phyloP scores from a whole-genome alignment of 2,888 invertebrate genomes.

The Parnassius mnemosyne region DNA sequence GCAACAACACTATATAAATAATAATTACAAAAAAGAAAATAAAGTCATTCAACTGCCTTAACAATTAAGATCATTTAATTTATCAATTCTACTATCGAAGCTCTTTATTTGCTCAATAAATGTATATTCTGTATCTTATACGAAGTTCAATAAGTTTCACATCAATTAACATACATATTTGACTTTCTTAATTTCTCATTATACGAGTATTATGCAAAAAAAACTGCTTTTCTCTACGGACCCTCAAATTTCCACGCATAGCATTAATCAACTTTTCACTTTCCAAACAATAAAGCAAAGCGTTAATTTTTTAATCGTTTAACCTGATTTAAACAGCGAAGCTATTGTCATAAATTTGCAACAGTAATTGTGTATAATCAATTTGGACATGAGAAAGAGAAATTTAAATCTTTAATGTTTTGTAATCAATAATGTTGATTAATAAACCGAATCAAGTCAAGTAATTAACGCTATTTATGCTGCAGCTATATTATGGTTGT shows the following conservation, averaged over 20 bases:
- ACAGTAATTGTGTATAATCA: slow-evolving; percentile 23
- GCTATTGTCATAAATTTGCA: slow-evolving; percentile 19
- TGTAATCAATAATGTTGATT: slow-evolving; percentile 9
- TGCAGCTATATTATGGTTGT: no score
- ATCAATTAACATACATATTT: not conserved
- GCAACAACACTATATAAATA: no score
- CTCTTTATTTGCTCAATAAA: no score
- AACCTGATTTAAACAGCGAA: slow-evolving; percentile 29
- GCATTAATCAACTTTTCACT: slow-evolving; percentile 20
- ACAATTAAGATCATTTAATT: no score
- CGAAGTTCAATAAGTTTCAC: not conserved
- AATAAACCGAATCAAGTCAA: not conserved
- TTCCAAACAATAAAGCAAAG: slow-evolving; percentile 28
- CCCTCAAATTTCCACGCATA: slow-evolving; percentile 9
- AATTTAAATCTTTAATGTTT: slow-evolving; percentile 16
- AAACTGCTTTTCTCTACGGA: slow-evolving; percentile 3
- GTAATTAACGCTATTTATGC: no score
- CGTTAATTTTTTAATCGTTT: slow-evolving; percentile 31
- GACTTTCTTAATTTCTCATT: slow-evolving; percentile 5
- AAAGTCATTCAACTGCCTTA: no score
- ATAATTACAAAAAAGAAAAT: no score
- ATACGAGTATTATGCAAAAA: slow-evolving; percentile 3
- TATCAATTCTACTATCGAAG: no score
- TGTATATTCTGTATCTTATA: not conserved
- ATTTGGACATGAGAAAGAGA: slow-evolving; percentile 27